These are phyloP conservation scores for Drosophila albomicans DNA, from an alignment of 1,140 invertebrate genomes.

Conservation along the genomic window DNA sequence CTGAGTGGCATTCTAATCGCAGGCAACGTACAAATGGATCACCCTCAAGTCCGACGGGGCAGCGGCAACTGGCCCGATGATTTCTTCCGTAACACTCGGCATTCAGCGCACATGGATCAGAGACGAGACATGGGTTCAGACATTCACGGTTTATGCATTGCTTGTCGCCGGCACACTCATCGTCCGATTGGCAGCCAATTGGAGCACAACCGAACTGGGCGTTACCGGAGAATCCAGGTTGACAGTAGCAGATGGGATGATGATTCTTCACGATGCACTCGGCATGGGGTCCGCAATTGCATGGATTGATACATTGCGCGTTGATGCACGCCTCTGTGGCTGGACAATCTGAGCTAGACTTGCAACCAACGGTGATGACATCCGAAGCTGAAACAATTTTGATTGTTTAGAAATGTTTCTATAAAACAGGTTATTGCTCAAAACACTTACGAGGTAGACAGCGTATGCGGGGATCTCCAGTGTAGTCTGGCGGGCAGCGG, in stretches of 20 bases:
- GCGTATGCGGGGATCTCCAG: conserved; percentile 90
- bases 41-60: conserved; percentile 89
- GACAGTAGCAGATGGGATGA: conserved; percentile 92
- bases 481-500: conserved; percentile 91
- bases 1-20: conserved; percentile 91
- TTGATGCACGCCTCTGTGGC: conserved; percentile 93
- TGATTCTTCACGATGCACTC: conserved; percentile 92
- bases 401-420: neutral
- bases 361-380: conserved; percentile 89
- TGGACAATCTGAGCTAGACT: conserved; percentile 91
- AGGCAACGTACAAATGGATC: conserved; percentile 92
- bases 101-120: conserved; percentile 92
- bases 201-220: conserved; percentile 92
- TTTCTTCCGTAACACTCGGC: conserved; percentile 92
- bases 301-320: conserved; percentile 91
- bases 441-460: conserved; percentile 91
- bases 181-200: conserved; percentile 92
- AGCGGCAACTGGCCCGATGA: conserved; percentile 91
- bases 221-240: conserved; percentile 92
- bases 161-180: conserved; percentile 91
- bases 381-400: conserved; percentile 85
- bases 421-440: fast-evolving
- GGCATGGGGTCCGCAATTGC: conserved; percentile 93
- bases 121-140: conserved; percentile 91
- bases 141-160: conserved; percentile 93